Evolutionary conservation across 2,888 invertebrate species (phyloP), one percentile per base, ranked within the genome.

Genomic region (Caenorhabditis auriculariae): DNA sequence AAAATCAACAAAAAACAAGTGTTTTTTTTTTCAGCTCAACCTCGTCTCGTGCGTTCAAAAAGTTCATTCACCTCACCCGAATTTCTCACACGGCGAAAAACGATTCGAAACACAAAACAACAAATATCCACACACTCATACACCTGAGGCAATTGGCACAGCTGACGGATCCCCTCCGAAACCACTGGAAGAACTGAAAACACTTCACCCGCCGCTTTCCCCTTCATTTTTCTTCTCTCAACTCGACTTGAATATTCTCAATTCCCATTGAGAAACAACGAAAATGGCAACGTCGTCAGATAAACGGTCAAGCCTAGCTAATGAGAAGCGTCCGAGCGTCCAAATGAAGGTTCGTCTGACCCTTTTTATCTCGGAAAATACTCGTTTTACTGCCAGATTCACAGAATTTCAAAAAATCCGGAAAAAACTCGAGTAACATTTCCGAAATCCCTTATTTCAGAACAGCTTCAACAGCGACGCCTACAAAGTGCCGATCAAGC

Each of bases 401-500:
- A n/a, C n/a, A n/a, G n/a, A n/a, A n/a, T n/a, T n/a, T n/a, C n/a
- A n/a, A n/a, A n/a, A n/a, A n/a, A n/a, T n/a, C n/a, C n/a, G n/a
- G n/a, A n/a, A n/a, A n/a, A n/a, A n/a, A n/a, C n/a, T n/a, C n/a
- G n/a, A n/a, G n/a, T n/a, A n/a, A n/a, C n/a, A n/a, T n/a, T n/a
- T n/a, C n/a, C n/a, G n/a, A 43, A 43, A 4, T 43, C 3, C 3
- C 17, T 26, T 37, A 26, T 49, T 55, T 17, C 43, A 55, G 54
- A 59, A 57, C 15, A 65, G 65, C 44, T 65, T 65, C 37, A 51
- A 54, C 3, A 51, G 56, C 15, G 56, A 60, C 17, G 57, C 47
- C 37, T 60, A 57, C 43, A 69, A 69, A 35, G 65, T 59, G 21
- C 62, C 60, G 9, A 58, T 69, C 54, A 69, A 69, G 39, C 68